Conservation (phyloP, 2,888 invertebrate species). For the Drosophila tripunctata region DNA sequence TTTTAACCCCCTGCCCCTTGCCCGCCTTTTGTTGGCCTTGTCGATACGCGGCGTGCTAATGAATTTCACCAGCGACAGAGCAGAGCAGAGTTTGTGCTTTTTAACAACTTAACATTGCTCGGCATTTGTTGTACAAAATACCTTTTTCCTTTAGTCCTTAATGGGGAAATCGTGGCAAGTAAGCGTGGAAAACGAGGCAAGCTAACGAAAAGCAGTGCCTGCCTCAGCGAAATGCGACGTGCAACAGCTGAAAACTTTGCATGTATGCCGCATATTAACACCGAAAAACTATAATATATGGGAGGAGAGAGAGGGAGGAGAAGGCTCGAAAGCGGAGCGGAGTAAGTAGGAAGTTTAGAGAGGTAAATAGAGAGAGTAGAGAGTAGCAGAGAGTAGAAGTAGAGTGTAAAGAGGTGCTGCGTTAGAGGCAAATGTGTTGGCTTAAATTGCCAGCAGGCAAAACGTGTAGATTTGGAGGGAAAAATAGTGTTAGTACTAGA, state of each 20-base stretch:
- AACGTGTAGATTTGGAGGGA: neutral
- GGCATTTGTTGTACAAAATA: slow-evolving; percentile 70
- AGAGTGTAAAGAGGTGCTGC: neutral
- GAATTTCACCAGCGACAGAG: slow-evolving; percentile 58
- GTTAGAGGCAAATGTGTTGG: slow-evolving; percentile 57
- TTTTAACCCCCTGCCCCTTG: neutral
- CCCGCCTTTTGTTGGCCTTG: slow-evolving; percentile 9
- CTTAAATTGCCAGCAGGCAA: slow-evolving; percentile 54
- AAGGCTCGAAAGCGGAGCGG: neutral
- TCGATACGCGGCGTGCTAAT: slow-evolving; percentile 58
- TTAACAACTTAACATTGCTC: slow-evolving; percentile 75
- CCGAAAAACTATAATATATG: slow-evolving; percentile 57
- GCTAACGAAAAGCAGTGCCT: slow-evolving; percentile 16
- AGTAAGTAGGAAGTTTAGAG: neutral
- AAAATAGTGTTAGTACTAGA: neutral
- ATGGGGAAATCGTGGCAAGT: slow-evolving; percentile 33
- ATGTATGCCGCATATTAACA: slow-evolving; percentile 75
- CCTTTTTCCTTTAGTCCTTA: slow-evolving; percentile 70
- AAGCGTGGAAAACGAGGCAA: neutral
- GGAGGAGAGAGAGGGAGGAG: slow-evolving; percentile 10
- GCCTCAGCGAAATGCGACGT: slow-evolving; percentile 17
- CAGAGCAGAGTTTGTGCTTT: slow-evolving; percentile 58
- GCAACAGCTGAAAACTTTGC: slow-evolving; percentile 72
- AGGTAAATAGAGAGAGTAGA: neutral
- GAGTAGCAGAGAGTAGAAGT: neutral